Evolutionary conservation across 2,113 vertebrate genomes (phyloP), one percentile per base, ranked within the genome.

Genomic region (Calidris pugnax): DNA sequence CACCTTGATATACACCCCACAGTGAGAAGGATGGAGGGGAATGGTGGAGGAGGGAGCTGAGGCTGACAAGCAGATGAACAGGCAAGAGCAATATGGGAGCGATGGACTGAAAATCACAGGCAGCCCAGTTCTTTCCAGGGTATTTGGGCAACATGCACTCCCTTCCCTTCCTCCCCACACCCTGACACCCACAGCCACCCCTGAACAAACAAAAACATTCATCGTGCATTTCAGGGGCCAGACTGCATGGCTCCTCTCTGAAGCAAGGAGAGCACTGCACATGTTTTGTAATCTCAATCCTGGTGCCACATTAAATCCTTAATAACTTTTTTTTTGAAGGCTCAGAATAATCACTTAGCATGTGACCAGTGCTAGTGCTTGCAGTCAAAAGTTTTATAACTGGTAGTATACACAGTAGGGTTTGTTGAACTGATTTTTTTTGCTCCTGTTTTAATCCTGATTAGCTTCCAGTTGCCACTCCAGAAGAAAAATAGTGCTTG

Each of bases 191-290:
- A 15, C 26, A 45, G 39, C 11, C 18, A 41, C 7, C 10, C 13
- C 12, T 4, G 11, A 32, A 8, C 43, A 51, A 81, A 74, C 8
- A 20, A 64, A 89, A 37, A 7, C 1, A 14, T 0, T 0, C 0
- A 0, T 22, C 69, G 14, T 51, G 26, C 53, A 13, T 85, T 87
- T 64, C 62, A 69, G 24, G 9, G 28, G 6, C 15, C 43, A 55
- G 35, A 7, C 2, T 24, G 30, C 5, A 39, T 45, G 24, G 14
- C 30, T 72, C 17, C 3, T 2, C 33, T 72, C 24, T 37, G 45
- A 48, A 85, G 33, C 16, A 76, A 82, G 48, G 19, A 85, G 20
- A 7, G 8, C 8, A 51, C 18, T 60, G 32, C 5, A 1, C 39
- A 24, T 24, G 10, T 85, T 72, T 59, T 47, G 10, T 53, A 14